Conservation (phyloP, 1,140 invertebrate genomes). For the Drosophila pectinifera region DNA sequence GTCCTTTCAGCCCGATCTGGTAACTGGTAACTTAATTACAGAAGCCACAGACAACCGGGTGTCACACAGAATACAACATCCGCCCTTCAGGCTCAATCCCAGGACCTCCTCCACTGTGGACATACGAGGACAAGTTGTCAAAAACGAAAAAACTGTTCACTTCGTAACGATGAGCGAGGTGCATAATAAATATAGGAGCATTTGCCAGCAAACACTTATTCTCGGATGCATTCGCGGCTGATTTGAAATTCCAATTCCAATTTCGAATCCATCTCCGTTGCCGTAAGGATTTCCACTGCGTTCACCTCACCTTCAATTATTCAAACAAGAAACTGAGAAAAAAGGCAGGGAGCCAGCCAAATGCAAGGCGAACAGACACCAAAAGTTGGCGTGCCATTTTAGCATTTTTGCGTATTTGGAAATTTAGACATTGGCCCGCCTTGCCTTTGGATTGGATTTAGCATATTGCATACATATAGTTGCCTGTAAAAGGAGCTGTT, state of each 20-base stretch:
- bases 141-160: constrained; percentile 14
- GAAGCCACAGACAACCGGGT: constrained; percentile 25
- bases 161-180: constrained; percentile 20
- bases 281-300: constrained; percentile 38
- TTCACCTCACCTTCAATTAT: constrained; percentile 56
- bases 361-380: constrained; percentile 35
- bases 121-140: constrained; percentile 15
- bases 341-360: constrained; percentile 11
- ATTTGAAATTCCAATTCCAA: constrained; percentile 46
- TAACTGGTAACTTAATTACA: constrained; percentile 56
- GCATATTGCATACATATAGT: constrained; percentile 42
- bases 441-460: constrained; percentile 23
- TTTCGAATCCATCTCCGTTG: constrained; percentile 17
- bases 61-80: constrained; percentile 7
- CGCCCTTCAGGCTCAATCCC: neutral
- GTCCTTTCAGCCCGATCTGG: constrained; percentile 17
- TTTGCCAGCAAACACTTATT: constrained; percentile 10
- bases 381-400: constrained; percentile 59
- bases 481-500: constrained; percentile 70
- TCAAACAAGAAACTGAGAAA: constrained; percentile 40
- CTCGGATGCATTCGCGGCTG: constrained; percentile 10
- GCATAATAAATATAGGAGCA: constrained; percentile 26
- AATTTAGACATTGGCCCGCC: constrained; percentile 65
- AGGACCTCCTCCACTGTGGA: neutral
- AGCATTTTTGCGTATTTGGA: constrained; percentile 77